Evolutionary conservation across 2,888 invertebrate species (phyloP).

Genomic region (Drosophila rellima): DNA sequence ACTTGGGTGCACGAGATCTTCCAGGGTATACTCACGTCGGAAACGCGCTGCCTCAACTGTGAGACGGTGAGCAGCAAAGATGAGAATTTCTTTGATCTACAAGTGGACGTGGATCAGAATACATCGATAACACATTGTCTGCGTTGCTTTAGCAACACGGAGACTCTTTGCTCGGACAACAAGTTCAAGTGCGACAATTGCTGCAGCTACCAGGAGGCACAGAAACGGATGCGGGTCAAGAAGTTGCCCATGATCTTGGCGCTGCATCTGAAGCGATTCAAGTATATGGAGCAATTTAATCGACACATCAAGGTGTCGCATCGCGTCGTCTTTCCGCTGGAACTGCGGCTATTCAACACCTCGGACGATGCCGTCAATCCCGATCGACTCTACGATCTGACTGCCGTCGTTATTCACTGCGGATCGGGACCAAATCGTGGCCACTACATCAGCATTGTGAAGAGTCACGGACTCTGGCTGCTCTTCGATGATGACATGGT

Average conservation of each 20-base stretch:
- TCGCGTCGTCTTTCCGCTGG: slow-evolving; percentile 99
- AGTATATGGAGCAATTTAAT: slow-evolving; percentile 98
- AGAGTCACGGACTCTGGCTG: slow-evolving; percentile 99
- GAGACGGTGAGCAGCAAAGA: slow-evolving; percentile 99
- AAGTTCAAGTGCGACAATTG: slow-evolving; percentile 99
- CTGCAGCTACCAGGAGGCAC: slow-evolving; percentile 99
- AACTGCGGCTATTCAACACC: slow-evolving; percentile 98
- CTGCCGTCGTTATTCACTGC: slow-evolving; percentile 99
- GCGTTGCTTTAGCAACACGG: slow-evolving; percentile 98
- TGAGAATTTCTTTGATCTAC: slow-evolving; percentile 99
- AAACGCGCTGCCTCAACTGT: slow-evolving; percentile 99
- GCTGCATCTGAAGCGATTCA: slow-evolving; percentile 98
- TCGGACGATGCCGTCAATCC: slow-evolving; percentile 99
- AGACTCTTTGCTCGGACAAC: slow-evolving; percentile 99
- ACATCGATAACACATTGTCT: slow-evolving; percentile 99
- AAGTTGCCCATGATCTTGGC: slow-evolving; percentile 99
- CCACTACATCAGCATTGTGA: slow-evolving; percentile 99
- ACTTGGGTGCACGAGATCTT: slow-evolving; percentile 99
- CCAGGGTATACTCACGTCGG: slow-evolving; percentile 99
- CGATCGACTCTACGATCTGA: slow-evolving; percentile 98
- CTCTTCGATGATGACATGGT: slow-evolving; percentile 99
- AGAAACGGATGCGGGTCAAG: slow-evolving; percentile 99
- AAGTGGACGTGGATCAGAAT: slow-evolving; percentile 99
- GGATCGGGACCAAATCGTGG: slow-evolving; percentile 99
- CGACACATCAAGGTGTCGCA: slow-evolving; percentile 99